These are phyloP conservation scores for Uromys caudimaculatus DNA, from an alignment of 2,797 vertebrate genomes.

Conservation along the genomic window DNA sequence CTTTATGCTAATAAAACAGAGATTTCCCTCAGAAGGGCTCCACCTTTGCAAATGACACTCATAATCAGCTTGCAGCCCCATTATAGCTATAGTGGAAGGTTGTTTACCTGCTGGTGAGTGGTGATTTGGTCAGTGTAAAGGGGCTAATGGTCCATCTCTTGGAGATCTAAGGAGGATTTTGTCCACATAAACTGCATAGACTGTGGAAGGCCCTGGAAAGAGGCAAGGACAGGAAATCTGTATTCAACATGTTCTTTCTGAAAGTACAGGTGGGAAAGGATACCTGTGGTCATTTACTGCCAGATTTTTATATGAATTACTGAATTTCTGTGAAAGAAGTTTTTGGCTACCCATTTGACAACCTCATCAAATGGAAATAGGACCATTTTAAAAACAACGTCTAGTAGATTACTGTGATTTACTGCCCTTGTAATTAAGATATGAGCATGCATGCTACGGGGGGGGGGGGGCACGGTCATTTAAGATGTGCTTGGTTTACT, in stretches of 20 bases:
- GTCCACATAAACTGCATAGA: conserved; percentile 73
- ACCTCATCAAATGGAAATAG: not conserved
- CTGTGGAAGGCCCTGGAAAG: conserved; percentile 76
- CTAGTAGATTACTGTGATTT: conserved; percentile 34
- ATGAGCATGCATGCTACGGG: not conserved
- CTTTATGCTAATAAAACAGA: conserved; percentile 83
- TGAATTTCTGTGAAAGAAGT: conserved; percentile 59
- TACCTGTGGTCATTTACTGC: conserved; percentile 5
- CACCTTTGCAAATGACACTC: conserved; percentile 77
- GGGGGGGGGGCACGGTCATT: not conserved
- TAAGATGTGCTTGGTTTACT: conserved; percentile 26
- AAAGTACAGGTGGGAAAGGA: conserved; percentile 57
- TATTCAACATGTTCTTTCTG: conserved; percentile 69
- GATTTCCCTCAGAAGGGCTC: conserved; percentile 77
- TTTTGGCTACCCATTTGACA: conserved; percentile 40
- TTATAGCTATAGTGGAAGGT: conserved; percentile 50
- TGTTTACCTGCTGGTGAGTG: conserved; percentile 85
- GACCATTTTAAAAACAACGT: conserved; percentile 27
- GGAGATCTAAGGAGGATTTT: conserved; percentile 78
- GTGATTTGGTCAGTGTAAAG: conserved; percentile 79
- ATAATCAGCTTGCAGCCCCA: conserved; percentile 66
- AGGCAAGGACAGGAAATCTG: conserved; percentile 62
- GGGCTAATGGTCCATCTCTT: conserved; percentile 77
- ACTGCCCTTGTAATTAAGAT: not conserved
- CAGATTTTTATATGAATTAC: not conserved